These are phyloP conservation scores for Zygaena filipendulae DNA, from an alignment of 2,888 invertebrate genomes.

Conservation along the genomic window DNA sequence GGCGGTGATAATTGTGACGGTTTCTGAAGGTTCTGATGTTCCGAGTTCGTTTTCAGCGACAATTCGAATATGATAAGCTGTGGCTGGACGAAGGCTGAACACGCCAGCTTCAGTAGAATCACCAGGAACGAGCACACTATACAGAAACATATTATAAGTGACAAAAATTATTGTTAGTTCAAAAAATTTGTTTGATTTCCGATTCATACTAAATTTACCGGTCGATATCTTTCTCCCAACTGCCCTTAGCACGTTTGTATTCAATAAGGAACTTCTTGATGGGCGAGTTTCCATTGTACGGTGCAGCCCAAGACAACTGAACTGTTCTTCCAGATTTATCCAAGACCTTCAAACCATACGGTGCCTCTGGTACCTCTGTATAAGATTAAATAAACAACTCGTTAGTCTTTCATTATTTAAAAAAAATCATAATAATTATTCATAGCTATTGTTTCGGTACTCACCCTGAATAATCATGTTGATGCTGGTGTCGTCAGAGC, in stretches of 20 bases:
- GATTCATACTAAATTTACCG: conserved; percentile 29
- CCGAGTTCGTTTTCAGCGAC: conserved; percentile 95
- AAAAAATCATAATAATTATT: too few species aligned
- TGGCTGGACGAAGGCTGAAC: conserved; percentile 88
- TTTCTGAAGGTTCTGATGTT: conserved; percentile 91
- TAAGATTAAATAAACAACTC: conserved; percentile 7
- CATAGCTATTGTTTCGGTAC: too few species aligned
- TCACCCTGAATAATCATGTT: conserved; percentile 93
- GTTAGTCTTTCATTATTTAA: too few species aligned
- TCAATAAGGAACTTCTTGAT: conserved; percentile 91
- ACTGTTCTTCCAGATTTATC: conserved; percentile 93
- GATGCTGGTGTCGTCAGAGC: conserved; percentile 94
- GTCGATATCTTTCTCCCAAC: conserved; percentile 83
- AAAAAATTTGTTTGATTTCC: not conserved
- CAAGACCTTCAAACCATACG: conserved; percentile 87
- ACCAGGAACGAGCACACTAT: conserved; percentile 86
- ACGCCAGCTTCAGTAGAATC: conserved; percentile 90
- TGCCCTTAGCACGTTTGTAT: conserved; percentile 84
- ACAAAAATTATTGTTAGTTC: not conserved
- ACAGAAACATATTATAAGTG: conserved; percentile 9
- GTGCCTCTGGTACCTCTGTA: conserved; percentile 88
- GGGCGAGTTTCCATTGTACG: conserved; percentile 92
- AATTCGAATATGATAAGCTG: conserved; percentile 92
- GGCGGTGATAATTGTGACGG: conserved; percentile 93
- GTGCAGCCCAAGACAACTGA: conserved; percentile 91